Evolutionary conservation across 2,797 vertebrate genomes (phyloP).

Genomic region (Anguilla megastoma): DNA sequence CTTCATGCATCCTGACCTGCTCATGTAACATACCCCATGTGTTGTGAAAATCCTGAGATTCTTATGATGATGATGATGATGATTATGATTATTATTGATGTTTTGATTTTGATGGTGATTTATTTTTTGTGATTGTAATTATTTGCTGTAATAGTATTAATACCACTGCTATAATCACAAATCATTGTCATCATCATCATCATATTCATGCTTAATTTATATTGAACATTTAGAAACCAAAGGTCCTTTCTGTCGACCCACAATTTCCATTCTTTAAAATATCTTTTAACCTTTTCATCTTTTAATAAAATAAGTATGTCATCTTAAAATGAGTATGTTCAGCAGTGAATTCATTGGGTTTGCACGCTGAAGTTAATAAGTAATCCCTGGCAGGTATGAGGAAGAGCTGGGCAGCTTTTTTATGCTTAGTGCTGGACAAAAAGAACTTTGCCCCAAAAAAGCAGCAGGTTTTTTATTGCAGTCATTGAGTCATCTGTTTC

Average conservation of each 20-base stretch:
- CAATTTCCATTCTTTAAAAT: not conserved
- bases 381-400: constrained; percentile 52
- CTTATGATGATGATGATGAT: not conserved
- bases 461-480: constrained; percentile 56
- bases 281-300: not conserved
- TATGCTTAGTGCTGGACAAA: not conserved
- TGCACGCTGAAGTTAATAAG: constrained; percentile 55
- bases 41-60: not conserved
- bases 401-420: constrained; percentile 37
- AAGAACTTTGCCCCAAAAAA: constrained; percentile 62
- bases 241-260: not conserved
- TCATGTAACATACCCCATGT: not conserved
- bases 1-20: not conserved
- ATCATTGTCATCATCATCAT: not conserved
- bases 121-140: constrained; percentile 13
- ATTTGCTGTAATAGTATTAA: not conserved
- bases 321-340: not conserved
- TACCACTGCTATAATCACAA: not conserved
- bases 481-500: constrained; percentile 25
- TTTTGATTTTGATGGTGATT: constrained; percentile 11
- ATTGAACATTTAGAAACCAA: too few species aligned
- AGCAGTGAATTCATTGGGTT: not conserved
- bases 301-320: not conserved
- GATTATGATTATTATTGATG: not conserved
- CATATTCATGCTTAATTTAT: too few species aligned